Evolutionary conservation across 2,888 invertebrate genomes (phyloP), one percentile per base, ranked within the genome.

Genomic region (Pimpla rufipes): DNA sequence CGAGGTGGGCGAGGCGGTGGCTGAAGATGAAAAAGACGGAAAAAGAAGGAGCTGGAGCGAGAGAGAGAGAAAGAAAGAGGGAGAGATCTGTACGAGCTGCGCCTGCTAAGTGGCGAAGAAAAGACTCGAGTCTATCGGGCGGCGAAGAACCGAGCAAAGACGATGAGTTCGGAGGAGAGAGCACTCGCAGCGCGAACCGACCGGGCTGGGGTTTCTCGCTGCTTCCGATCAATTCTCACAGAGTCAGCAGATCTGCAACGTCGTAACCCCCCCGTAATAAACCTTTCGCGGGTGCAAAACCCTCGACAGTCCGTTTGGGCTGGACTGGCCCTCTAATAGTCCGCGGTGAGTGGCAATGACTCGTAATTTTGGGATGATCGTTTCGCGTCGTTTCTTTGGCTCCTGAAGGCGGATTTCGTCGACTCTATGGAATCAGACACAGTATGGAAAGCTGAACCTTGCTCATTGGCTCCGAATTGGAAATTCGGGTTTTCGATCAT

Each of bases 81-180:
- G 74, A 74, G 77, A 78, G 76, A 68, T 68, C 74, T 79, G 79
- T 87, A 89, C 86, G 88, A 88, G 86, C 78, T 84, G 79, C 83
- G 88, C 88, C 81, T 88, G 88, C 87, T 90, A 91, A 92, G 89
- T 90, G 91, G 89, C 89, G 64, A 59, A 67, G n/a, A 57, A 71
- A 81, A 85, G 79, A 84, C 81, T 84, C 83, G 73, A 87, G 87
- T 88, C 88, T 87, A 89, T 90, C 86, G 87, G 62, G 71, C 42
- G 23, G 37, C 66, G 68, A 74, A 79, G 79, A 71, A 71, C 67
- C 59, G 50, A 47, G 70, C 13, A 47, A 79, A 83, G 73, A 83
- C 62, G 74, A 77, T 70, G 85, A 78, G 80, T 64, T 74, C 73
- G 62, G 47, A 64, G 50, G 76, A 74, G 76, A 74, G 68, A 75